Base-by-base conservation (phyloP, 2,797 vertebrate genomes). In the Rhinichthys osculus region DNA sequence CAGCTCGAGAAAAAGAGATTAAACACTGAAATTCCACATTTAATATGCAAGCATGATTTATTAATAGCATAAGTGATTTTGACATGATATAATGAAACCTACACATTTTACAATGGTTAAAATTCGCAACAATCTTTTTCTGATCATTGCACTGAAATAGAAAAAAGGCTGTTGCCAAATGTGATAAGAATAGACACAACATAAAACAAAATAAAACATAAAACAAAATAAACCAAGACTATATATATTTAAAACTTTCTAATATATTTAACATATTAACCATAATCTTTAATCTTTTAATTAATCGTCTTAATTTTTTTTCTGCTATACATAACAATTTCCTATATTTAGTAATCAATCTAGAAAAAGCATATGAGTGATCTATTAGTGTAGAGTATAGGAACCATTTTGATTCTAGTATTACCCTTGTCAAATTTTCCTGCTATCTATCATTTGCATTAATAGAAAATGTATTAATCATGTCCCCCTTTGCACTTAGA, bases 401-500 rank as follows among this genome's bases (percentile, higher is more conserved):
- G 42, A 44, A 42, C 0, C 10, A 11, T 0, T 42, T 9, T 40
- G 8, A 42, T 42, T 44, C 42, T 30, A 19, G 44, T 16, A 30
- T 50, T 74, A 33, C 27, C 62, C 5, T n/a, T 27, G 5, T 33
- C 9, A 52, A 11, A 52, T 11, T 1, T 11, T 54, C 6, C 6
- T 78, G 13, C 3, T 64, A 21, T 47, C 7, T 19, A 30, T 64
- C 16, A 30, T 79, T 10, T 84, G 16, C 50, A 66, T 13, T 66
- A 21, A 66, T 23, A 17, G 1, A 23, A 73, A 73, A 21, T 16
- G 1, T 23, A 9, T 74, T 76, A 23, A 30, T 62, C 11, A n/a
- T 71, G 3, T 69, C 30, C 81, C 30, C 38, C 57, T 64, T 59
- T 77, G 10, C 33, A 42, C 50, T 33, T 70, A 99, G 98, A 99